These are phyloP conservation scores for Abscondita cerata DNA, from an alignment of 2,888 invertebrate species.

Conservation along the genomic window DNA sequence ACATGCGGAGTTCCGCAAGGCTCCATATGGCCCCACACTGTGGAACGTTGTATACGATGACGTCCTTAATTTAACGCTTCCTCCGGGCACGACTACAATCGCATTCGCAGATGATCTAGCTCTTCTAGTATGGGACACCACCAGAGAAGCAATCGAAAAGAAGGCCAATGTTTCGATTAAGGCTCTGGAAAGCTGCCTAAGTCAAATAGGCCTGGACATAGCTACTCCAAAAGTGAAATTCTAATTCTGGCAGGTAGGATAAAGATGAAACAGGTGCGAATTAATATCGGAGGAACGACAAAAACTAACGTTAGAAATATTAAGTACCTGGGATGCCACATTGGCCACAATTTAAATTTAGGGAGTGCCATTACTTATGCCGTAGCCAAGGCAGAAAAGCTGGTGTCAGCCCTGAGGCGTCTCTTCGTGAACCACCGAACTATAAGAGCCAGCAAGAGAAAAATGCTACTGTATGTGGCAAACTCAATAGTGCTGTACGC, in stretches of 20 bases:
- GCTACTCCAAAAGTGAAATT: neutral
- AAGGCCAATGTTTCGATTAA: too few relatives aligned
- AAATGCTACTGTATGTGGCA: neutral
- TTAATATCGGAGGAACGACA: neutral
- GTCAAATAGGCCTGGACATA: neutral
- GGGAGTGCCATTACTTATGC: neutral
- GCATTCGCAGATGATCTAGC: conserved; percentile 20
- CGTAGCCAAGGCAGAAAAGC: neutral
- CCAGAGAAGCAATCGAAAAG: neutral
- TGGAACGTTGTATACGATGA: conserved; percentile 13
- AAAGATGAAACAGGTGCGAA: neutral
- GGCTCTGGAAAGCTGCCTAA: neutral
- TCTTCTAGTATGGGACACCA: neutral
- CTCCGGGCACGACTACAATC: conserved; percentile 14
- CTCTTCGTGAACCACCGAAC: neutral
- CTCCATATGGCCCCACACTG: conserved; percentile 13
- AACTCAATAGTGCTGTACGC: neutral
- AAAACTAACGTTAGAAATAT: neutral
- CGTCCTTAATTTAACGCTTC: conserved; percentile 10
- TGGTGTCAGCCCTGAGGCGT: neutral
- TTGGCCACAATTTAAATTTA: neutral
- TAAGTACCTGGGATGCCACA: neutral
- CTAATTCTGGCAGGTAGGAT: neutral
- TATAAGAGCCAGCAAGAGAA: neutral
- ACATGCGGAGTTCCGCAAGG: neutral